Conservation (phyloP, 2,888 invertebrate species). For the Epsilonema sp. region DNA sequence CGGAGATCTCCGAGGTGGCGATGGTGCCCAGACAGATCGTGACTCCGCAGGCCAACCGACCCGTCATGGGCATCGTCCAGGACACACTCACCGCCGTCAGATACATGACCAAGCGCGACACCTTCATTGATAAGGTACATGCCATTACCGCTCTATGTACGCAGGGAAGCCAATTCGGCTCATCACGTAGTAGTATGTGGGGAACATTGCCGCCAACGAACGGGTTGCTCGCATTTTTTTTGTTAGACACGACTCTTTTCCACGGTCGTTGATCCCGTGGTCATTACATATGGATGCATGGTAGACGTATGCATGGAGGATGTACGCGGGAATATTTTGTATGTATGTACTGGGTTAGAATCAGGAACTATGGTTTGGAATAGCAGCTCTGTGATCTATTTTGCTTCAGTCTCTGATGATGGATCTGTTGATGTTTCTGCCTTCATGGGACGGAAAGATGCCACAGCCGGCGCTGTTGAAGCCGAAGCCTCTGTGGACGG, state of each 20-base stretch:
- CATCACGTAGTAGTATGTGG: no score
- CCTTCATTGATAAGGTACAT: constrained; percentile 69
- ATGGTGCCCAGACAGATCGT: constrained; percentile 94
- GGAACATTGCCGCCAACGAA: neutral
- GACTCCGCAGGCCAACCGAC: constrained; percentile 93
- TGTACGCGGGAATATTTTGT: no score
- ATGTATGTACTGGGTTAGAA: no score
- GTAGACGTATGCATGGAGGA: no score
- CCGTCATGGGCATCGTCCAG: constrained; percentile 99
- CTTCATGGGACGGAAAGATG: constrained; percentile 97
- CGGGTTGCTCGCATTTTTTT: neutral
- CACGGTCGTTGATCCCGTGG: no score
- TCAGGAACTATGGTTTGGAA: neutral
- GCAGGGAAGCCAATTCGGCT: no score
- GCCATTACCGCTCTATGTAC: no score
- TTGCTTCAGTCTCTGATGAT: constrained; percentile 73
- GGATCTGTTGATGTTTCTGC: constrained; percentile 94
- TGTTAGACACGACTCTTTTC: neutral
- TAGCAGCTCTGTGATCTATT: no score
- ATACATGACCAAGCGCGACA: constrained; percentile 97
- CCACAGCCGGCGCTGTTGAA: constrained; percentile 83
- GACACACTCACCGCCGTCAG: constrained; percentile 92
- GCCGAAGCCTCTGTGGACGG: constrained; percentile 76
- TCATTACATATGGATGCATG: no score
- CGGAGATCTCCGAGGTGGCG: constrained; percentile 90